These are phyloP conservation scores for Sebastes matsubarae DNA, from an alignment of 2,797 vertebrate species.

Conservation along the genomic window DNA sequence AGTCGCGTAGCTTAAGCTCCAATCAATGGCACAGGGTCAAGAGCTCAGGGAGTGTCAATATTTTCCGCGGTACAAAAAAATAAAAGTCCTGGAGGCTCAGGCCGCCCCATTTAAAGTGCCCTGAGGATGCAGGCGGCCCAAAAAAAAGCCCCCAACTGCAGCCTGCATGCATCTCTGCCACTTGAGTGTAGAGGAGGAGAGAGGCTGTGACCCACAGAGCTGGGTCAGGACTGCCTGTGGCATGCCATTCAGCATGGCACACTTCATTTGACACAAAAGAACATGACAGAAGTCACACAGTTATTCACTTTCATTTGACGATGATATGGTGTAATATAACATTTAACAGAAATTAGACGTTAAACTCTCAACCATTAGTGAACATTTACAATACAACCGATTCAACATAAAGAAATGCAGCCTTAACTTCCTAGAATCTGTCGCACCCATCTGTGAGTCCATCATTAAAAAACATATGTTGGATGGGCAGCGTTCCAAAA, in stretches of 20 bases:
- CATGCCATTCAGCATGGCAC: neutral
- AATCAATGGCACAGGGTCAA: slow-evolving; percentile 82
- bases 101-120: slow-evolving; percentile 80
- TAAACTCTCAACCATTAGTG: neutral
- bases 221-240: neutral
- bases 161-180: slow-evolving; percentile 12
- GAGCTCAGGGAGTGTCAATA: slow-evolving; percentile 74
- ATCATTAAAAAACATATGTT: neutral
- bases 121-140: slow-evolving; percentile 60
- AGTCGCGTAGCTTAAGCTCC: slow-evolving; percentile 79
- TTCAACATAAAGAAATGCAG: neutral
- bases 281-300: neutral
- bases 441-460: neutral
- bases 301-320: neutral
- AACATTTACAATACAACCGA: neutral
- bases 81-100: slow-evolving; percentile 74
- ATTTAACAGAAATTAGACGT: neutral
- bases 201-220: slow-evolving; percentile 38
- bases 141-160: slow-evolving; percentile 55
- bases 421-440: neutral
- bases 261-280: slow-evolving; percentile 13
- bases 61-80: slow-evolving; percentile 81
- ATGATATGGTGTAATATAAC: neutral
- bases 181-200: slow-evolving; percentile 47
- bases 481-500: neutral